Conservation (phyloP, 2,797 vertebrate species). For the Percopsis omiscomaycus region DNA sequence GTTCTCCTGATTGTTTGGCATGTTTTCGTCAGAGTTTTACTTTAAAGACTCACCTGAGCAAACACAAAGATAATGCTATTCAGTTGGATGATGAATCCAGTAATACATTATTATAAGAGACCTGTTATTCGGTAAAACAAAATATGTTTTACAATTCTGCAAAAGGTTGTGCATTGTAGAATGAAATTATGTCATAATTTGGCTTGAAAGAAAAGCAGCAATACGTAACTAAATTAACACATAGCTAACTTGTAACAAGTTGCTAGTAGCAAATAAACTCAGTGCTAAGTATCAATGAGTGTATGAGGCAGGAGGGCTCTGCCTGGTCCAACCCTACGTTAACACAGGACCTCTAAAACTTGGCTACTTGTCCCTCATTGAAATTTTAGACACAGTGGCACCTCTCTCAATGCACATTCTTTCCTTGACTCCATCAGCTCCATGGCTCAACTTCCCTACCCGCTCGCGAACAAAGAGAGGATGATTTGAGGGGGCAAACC, state of each 20-base stretch:
- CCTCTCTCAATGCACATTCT: slow-evolving; percentile 71
- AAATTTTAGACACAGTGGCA: slow-evolving; percentile 76
- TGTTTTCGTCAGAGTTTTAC: slow-evolving; percentile 67
- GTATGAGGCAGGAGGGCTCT: slow-evolving; percentile 14
- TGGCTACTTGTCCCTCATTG: slow-evolving; percentile 71
- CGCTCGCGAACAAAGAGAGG: slow-evolving; percentile 65
- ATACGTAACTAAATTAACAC: no score
- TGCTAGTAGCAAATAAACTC: background rate
- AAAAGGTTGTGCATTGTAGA: no score
- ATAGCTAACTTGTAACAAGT: no score
- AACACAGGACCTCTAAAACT: slow-evolving; percentile 55
- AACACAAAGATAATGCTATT: slow-evolving; percentile 55
- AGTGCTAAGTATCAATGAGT: background rate
- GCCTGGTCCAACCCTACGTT: slow-evolving; percentile 38
- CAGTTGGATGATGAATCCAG: slow-evolving; percentile 14
- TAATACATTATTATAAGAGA: slow-evolving; percentile 18
- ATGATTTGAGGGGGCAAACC: slow-evolving; percentile 47
- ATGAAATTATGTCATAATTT: no score
- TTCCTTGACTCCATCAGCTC: slow-evolving; percentile 69
- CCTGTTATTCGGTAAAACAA: no score
- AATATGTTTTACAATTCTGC: no score
- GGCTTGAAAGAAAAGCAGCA: no score
- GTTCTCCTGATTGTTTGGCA: slow-evolving; percentile 75
- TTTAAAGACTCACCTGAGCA: slow-evolving; percentile 69
- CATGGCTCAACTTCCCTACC: slow-evolving; percentile 63